Evolutionary conservation across 2,113 vertebrate species (phyloP).

Genomic region (Struthio camelus): DNA sequence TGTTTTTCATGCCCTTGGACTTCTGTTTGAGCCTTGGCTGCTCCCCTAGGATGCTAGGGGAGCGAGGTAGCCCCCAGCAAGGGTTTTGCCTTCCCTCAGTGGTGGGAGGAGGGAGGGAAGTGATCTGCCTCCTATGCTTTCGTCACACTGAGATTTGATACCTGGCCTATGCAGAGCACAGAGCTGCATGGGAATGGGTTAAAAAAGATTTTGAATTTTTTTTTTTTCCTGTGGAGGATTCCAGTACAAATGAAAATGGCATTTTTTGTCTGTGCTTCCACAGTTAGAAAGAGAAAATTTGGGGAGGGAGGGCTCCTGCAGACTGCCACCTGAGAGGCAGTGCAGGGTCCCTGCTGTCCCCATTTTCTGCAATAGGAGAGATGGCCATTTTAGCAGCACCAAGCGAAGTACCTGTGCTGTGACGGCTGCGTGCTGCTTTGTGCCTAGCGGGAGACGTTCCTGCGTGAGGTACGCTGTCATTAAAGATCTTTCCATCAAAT

Average conservation of each 20-base stretch:
- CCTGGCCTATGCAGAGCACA: fast-evolving
- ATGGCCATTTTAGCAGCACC: background rate
- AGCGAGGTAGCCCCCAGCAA: fast-evolving
- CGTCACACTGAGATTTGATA: background rate
- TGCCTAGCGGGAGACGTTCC: background rate
- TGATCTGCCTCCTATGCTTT: background rate
- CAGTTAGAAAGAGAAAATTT: background rate
- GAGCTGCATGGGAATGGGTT: background rate
- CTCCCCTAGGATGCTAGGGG: background rate
- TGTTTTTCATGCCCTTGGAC: background rate
- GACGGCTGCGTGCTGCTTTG: background rate
- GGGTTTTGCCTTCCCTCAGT: background rate
- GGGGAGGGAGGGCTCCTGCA: background rate
- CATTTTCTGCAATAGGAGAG: background rate
- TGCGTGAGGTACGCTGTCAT: background rate
- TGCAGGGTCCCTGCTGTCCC: too few relatives aligned
- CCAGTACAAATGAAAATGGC: background rate
- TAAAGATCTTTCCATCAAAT: background rate
- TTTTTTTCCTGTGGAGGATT: background rate
- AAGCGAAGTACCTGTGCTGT: background rate
- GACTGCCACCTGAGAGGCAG: background rate
- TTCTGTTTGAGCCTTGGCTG: background rate
- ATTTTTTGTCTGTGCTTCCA: background rate
- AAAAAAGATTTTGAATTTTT: background rate
- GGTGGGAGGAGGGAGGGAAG: background rate